Evolutionary conservation across 2,113 vertebrate genomes (phyloP), one percentile per base, ranked within the genome.

Genomic region (Callocephalon fimbriatum): DNA sequence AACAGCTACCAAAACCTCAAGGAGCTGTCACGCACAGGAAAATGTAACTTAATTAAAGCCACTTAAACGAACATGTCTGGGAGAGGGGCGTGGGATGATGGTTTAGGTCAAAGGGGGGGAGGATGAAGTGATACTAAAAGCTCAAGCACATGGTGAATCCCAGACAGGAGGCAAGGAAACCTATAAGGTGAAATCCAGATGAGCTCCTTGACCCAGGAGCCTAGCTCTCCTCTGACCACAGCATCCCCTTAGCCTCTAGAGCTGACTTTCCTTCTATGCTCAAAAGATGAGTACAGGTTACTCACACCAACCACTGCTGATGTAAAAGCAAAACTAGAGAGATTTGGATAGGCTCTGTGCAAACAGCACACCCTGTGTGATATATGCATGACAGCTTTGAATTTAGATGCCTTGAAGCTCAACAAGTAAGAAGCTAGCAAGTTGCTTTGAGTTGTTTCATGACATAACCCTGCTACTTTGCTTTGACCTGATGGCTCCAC

Each of bases 31-130:
- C 19, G 2, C 63, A 76, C 32, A 94, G 88, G 93, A 92, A 97
- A 90, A 95, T 54, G 21, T 59, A 92, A 93, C 88, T 92, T 94
- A 94, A 96, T 95, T 94, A 96, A 93, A 92, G 92, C 79, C 92
- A 93, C 66, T 95, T 88, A 87, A 91, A 96, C n/a, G 71, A 97
- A 93, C 56, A 93, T 53, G 27, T 91, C 65, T 92, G 91, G 61
- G 79, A 81, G 45, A 61, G 68, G 62, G 48, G 67, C 1, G 25
- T 9, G 56, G 58, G 78, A 76, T 27, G 63, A 56, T 21, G 54
- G 32, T 56, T 56, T 56, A 56, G 54, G 54, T 56, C 54, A n/a
- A 2, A 53, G 32, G 29, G 67, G 89, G 47, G 75, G 17, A 56
- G 78, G 74, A 75, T 40, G 62, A 94, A 76, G 59, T 37, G 75